Percentiles rank a stretch among this genome's conserved stretches.
phyloP scores from a whole-genome alignment of 1,140 invertebrate genomes.

The Drosophila bocqueti region DNA sequence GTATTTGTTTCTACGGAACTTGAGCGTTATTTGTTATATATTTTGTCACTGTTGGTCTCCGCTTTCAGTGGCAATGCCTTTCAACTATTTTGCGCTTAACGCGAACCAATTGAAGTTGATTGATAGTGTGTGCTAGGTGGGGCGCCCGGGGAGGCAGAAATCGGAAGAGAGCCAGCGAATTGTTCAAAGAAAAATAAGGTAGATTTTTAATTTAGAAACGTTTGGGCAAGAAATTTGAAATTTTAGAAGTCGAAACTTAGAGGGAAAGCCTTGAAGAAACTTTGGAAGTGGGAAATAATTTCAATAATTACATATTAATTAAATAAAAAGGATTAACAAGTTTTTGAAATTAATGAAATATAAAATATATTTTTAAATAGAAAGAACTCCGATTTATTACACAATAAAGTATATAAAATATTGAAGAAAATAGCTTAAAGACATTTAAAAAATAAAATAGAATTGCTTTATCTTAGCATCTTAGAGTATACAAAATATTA shows the following conservation, averaged over 20 bases:
- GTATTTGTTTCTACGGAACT: conserved; percentile 62
- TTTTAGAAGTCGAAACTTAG: not conserved
- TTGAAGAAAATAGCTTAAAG: not conserved
- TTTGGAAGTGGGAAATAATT: not conserved
- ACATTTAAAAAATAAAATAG: not conserved
- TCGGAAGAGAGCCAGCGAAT: conserved; percentile 16
- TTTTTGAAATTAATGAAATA: not conserved
- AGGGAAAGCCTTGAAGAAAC: not conserved
- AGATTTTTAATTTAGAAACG: conserved; percentile 18
- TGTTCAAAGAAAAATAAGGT: conserved; percentile 22
- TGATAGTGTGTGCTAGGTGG: conserved; percentile 54
- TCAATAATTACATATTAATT: not conserved
- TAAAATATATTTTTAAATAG: too few species aligned
- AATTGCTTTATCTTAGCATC: too few species aligned
- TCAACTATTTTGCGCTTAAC: conserved; percentile 77
- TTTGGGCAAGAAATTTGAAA: not conserved
- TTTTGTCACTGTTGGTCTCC: conserved; percentile 50
- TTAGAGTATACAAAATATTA: too few species aligned
- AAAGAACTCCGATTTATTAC: too few species aligned
- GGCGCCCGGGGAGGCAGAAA: conserved; percentile 6
- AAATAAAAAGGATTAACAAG: not conserved
- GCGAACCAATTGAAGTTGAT: conserved; percentile 79
- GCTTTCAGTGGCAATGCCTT: conserved; percentile 26
- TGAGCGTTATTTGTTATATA: conserved; percentile 38
- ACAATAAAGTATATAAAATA: not conserved